Evolutionary conservation across 2,888 invertebrate species (phyloP).

Genomic region (Sphinx pinastri): DNA sequence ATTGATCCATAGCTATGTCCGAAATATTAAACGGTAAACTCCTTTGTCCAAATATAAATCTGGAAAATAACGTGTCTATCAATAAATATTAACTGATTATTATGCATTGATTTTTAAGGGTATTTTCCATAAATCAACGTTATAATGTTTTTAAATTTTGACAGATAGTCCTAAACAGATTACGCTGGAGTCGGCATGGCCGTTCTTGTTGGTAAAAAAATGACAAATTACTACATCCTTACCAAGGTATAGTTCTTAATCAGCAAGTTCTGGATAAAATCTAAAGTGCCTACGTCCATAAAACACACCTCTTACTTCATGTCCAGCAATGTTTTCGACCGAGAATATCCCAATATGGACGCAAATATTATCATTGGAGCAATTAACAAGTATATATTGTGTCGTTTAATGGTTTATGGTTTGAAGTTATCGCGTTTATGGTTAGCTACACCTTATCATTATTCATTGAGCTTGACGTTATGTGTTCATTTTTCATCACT

Average conservation of each 20-base stretch:
- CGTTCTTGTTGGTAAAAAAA: not conserved
- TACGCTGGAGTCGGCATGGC: too few species aligned
- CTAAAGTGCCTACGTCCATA: conserved; percentile 21
- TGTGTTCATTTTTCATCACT: conserved; percentile 24
- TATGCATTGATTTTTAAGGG: too few species aligned
- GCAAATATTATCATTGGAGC: conserved; percentile 45
- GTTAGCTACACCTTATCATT: conserved; percentile 30
- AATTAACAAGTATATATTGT: conserved; percentile 48
- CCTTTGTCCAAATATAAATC: too few species aligned
- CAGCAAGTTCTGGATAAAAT: conserved; percentile 11
- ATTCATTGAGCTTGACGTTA: conserved; percentile 24
- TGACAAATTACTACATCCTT: not conserved
- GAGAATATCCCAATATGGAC: conserved; percentile 46
- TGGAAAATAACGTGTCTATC: too few species aligned
- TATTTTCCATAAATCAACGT: too few species aligned
- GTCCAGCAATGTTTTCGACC: conserved; percentile 36
- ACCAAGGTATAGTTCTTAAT: not conserved
- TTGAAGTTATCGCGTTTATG: conserved; percentile 36
- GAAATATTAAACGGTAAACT: too few species aligned
- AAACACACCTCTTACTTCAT: conserved; percentile 26
- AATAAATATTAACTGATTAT: too few species aligned
- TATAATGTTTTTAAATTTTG: too few species aligned
- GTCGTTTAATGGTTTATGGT: conserved; percentile 36
- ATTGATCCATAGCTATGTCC: too few species aligned
- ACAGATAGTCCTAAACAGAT: too few species aligned